phyloP scores from a whole-genome alignment of 2,888 invertebrate species.

The Yponomeuta plumbellus region DNA sequence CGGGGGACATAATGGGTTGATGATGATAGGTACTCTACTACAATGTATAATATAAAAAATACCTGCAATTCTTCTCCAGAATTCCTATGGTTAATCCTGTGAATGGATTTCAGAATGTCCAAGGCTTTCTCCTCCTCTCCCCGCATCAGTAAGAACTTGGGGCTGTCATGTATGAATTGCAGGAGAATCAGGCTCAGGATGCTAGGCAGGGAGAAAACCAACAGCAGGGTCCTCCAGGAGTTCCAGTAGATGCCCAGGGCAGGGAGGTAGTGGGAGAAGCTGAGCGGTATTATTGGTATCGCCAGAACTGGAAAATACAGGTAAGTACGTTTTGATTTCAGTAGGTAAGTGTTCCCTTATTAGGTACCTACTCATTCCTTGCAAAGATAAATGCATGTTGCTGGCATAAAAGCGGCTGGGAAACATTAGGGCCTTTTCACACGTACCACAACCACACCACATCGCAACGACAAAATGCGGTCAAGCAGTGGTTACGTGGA shows the following conservation, averaged over 20 bases:
- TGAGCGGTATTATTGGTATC: constrained; percentile 78
- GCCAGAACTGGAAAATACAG: constrained; percentile 70
- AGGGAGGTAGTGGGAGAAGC: constrained; percentile 48
- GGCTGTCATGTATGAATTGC: constrained; percentile 82
- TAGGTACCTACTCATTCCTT: too few relatives aligned
- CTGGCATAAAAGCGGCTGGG: background rate
- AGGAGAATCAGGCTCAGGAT: constrained; percentile 75
- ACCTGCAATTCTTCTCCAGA: constrained; percentile 41
- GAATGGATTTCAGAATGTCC: constrained; percentile 42
- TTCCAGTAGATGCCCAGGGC: constrained; percentile 73
- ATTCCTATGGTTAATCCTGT: constrained; percentile 42
- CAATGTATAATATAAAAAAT: constrained; percentile 18
- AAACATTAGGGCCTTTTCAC: too few relatives aligned
- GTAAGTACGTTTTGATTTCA: background rate
- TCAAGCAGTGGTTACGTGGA: too few relatives aligned
- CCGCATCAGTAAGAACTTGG: constrained; percentile 81
- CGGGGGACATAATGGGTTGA: too few relatives aligned
- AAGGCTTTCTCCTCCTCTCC: constrained; percentile 76
- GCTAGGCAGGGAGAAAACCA: constrained; percentile 79
- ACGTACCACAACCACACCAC: too few relatives aligned
- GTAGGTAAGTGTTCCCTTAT: too few relatives aligned
- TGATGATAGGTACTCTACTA: too few relatives aligned
- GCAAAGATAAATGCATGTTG: background rate
- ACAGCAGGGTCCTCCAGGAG: constrained; percentile 85
- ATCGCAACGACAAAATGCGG: too few relatives aligned